Evolutionary conservation across 2,797 vertebrate species (phyloP).

Genomic region (Aeoliscus strigatus): DNA sequence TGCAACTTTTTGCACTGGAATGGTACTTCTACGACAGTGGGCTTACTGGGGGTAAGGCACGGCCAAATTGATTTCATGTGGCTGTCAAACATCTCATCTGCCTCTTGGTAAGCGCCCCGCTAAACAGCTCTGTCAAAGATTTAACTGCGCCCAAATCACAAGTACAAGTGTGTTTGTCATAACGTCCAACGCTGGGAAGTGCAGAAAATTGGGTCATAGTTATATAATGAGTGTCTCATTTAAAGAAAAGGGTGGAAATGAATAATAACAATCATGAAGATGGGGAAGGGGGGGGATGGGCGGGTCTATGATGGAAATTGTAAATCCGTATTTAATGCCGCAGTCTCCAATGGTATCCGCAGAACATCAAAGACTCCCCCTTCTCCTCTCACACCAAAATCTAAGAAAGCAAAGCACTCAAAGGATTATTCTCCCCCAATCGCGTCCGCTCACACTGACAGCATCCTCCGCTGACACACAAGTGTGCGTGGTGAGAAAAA

Average conservation of each 20-base stretch:
- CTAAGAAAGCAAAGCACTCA: slow-evolving; percentile 64
- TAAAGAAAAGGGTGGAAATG: slow-evolving; percentile 37
- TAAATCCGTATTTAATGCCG: slow-evolving; percentile 64
- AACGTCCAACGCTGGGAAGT: slow-evolving; percentile 15
- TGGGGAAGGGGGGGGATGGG: slow-evolving; percentile 13
- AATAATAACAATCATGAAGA: slow-evolving; percentile 22
- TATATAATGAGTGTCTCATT: slow-evolving; percentile 23
- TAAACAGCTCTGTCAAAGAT: slow-evolving; percentile 55
- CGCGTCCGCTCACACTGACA: slow-evolving; percentile 21
- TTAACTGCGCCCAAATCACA: slow-evolving; percentile 35
- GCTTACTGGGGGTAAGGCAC: slow-evolving; percentile 44
- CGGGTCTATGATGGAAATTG: slow-evolving; percentile 54
- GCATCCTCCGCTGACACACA: slow-evolving; percentile 22
- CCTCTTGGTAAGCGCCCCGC: slow-evolving; percentile 54
- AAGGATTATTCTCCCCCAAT: slow-evolving; percentile 66
- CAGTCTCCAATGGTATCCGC: slow-evolving; percentile 60
- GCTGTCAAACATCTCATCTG: slow-evolving; percentile 53
- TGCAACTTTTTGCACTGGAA: slow-evolving; percentile 28
- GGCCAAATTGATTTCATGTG: slow-evolving; percentile 63
- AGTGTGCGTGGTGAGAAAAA: slow-evolving; percentile 6
- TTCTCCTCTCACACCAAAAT: slow-evolving; percentile 30
- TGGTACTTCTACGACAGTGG: slow-evolving; percentile 22
- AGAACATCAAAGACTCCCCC: slow-evolving; percentile 63
- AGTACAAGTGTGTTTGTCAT: slow-evolving; percentile 30
- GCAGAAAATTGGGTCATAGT: slow-evolving; percentile 20